Percentiles rank a stretch among this genome's conserved stretches.
Conservation (phyloP, 2,797 vertebrate species). For the Gymnothorax javanicus region DNA sequence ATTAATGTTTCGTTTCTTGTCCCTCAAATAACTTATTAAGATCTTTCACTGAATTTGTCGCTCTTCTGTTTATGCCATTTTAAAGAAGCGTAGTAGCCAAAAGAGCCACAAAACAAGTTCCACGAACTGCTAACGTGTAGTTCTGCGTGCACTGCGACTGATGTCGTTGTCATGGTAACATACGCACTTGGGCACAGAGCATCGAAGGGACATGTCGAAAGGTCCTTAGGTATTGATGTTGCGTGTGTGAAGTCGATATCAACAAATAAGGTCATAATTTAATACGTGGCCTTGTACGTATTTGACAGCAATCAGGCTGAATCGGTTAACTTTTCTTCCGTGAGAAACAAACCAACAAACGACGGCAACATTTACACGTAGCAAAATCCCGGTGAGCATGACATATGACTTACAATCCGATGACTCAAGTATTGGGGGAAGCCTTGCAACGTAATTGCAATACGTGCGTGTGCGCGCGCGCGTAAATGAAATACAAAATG, state of each 20-base stretch:
- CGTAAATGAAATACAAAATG: neutral
- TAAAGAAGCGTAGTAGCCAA: neutral
- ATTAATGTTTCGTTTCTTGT: no score
- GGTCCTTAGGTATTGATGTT: neutral
- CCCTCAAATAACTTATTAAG: no score
- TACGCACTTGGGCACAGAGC: conserved; percentile 9
- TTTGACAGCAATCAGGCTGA: neutral
- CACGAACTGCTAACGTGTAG: neutral
- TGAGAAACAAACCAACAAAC: no score
- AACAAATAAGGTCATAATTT: neutral
- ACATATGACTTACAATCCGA: neutral
- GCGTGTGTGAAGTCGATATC: no score
- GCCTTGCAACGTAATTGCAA: neutral
- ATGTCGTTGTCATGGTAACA: conserved; percentile 22
- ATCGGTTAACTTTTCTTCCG: no score
- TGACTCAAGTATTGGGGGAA: neutral
- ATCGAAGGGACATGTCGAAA: conserved; percentile 12
- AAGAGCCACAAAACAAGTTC: neutral
- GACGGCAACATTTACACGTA: no score
- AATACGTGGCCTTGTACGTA: neutral
- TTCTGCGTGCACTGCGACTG: neutral
- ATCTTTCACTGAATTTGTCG: no score
- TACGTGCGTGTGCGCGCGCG: neutral
- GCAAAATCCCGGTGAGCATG: no score
- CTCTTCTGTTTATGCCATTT: no score